phyloP scores from a whole-genome alignment of 2,113 vertebrate genomes.

The Sylvia atricapilla region DNA sequence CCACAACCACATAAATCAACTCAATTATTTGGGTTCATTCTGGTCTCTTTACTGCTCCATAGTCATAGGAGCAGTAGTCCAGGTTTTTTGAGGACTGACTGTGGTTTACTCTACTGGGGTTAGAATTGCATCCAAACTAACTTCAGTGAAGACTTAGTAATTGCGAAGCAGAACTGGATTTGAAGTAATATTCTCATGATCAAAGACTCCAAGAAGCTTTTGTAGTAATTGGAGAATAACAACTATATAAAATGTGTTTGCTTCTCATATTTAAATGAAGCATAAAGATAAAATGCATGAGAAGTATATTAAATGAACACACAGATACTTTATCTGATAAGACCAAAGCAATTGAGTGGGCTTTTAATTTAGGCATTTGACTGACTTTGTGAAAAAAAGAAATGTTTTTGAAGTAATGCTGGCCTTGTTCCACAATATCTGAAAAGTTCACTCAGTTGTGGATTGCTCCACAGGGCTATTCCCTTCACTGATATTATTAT shows the following conservation, averaged over 20 bases:
- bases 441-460: slow-evolving; percentile 28
- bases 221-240: slow-evolving; percentile 59
- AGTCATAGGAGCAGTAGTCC: neutral
- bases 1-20: neutral
- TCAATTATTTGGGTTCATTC: neutral
- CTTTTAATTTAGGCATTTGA: slow-evolving; percentile 64
- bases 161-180: slow-evolving; percentile 18
- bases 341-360: slow-evolving; percentile 57
- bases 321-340: slow-evolving; percentile 51
- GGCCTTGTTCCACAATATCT: slow-evolving; percentile 34
- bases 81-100: neutral
- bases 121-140: slow-evolving; percentile 17
- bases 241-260: slow-evolving; percentile 51
- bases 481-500: slow-evolving; percentile 22
- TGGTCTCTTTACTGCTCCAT: neutral
- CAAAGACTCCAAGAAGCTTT: slow-evolving; percentile 52
- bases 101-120: neutral
- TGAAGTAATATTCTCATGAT: slow-evolving; percentile 45
- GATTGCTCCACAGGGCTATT: slow-evolving; percentile 13
- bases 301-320: slow-evolving; percentile 42
- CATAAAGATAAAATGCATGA: slow-evolving; percentile 60
- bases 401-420: slow-evolving; percentile 51
- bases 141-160: slow-evolving; percentile 22
- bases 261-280: slow-evolving; percentile 63
- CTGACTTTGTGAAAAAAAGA: slow-evolving; percentile 28